Percentiles rank a stretch among this genome's conserved stretches.
These are phyloP conservation scores for Amblyjoppa fuscipennis DNA, from an alignment of 2,888 invertebrate species.

Conservation along the genomic window DNA sequence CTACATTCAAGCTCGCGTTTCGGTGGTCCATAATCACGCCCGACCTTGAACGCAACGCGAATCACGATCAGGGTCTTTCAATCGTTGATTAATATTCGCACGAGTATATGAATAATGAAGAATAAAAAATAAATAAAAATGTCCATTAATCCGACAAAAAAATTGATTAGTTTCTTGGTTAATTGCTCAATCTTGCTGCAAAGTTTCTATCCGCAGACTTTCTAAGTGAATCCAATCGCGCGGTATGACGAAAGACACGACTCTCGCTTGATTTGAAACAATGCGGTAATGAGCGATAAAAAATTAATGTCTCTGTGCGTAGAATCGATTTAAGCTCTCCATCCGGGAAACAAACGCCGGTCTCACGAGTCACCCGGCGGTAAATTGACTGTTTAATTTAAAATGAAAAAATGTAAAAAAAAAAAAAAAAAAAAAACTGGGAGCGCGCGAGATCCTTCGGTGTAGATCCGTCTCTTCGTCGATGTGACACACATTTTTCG, in stretches of 20 bases:
- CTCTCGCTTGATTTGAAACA: background rate
- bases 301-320: background rate
- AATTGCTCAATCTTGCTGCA: conserved; percentile 19
- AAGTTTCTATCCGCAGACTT: conserved; percentile 36
- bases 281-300: background rate
- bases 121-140: too few species aligned
- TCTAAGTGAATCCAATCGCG: conserved; percentile 28
- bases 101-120: background rate
- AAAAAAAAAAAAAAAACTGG: background rate
- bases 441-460: background rate
- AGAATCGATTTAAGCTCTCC: conserved; percentile 32
- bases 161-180: background rate
- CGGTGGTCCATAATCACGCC: conserved; percentile 15
- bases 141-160: conserved; percentile 32
- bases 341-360: background rate
- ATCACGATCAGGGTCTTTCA: conserved; percentile 27
- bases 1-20: conserved; percentile 31
- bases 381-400: too few species aligned
- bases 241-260: conserved; percentile 15
- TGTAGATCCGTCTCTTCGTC: conserved; percentile 18
- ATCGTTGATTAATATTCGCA: background rate
- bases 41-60: conserved; percentile 41
- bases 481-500: conserved; percentile 57
- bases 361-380: too few species aligned
- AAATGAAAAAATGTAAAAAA: background rate